phyloP scores from a whole-genome alignment of 2,113 vertebrate genomes.

The Misgurnus mizolepis region DNA sequence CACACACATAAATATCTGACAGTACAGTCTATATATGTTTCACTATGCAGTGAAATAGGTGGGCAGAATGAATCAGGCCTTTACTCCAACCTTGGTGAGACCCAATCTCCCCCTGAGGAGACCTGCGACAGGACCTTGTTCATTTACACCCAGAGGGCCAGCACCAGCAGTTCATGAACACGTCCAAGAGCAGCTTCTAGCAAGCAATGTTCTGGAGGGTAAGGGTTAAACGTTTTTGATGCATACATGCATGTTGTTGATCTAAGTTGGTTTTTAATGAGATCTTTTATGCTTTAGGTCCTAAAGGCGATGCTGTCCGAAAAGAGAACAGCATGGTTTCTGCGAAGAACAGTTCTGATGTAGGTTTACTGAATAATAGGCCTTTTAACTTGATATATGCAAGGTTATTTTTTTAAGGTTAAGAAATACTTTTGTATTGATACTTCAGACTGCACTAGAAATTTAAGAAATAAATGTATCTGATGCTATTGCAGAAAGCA shows the following conservation, averaged over 20 bases:
- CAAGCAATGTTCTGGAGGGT: constrained; percentile 18
- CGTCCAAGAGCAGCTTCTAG: background rate
- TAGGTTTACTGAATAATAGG: background rate
- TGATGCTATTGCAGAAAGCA: too few species aligned
- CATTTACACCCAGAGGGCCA: background rate
- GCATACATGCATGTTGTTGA: background rate
- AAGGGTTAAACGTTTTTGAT: background rate
- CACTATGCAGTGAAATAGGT: background rate
- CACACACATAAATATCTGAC: background rate
- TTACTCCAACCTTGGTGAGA: constrained; percentile 33
- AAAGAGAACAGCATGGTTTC: constrained; percentile 23
- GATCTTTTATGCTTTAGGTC: background rate
- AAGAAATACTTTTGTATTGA: too few species aligned
- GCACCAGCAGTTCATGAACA: background rate
- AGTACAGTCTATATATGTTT: background rate
- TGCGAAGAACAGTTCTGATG: background rate
- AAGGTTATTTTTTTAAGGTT: too few species aligned
- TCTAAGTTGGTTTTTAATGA: background rate
- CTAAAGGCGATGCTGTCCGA: constrained; percentile 34
- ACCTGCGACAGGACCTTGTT: constrained; percentile 54
- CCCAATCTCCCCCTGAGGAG: constrained; percentile 69
- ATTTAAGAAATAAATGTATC: too few species aligned
- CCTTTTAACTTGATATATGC: too few species aligned
- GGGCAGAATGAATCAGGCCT: constrained; percentile 56
- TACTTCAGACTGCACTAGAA: too few species aligned